A percentile compares a stretch with the other conserved stretches of the same genome.
These are phyloP conservation scores for Lasioglossum vierecki DNA, from an alignment of 2,888 invertebrate genomes.

Conservation along the genomic window DNA sequence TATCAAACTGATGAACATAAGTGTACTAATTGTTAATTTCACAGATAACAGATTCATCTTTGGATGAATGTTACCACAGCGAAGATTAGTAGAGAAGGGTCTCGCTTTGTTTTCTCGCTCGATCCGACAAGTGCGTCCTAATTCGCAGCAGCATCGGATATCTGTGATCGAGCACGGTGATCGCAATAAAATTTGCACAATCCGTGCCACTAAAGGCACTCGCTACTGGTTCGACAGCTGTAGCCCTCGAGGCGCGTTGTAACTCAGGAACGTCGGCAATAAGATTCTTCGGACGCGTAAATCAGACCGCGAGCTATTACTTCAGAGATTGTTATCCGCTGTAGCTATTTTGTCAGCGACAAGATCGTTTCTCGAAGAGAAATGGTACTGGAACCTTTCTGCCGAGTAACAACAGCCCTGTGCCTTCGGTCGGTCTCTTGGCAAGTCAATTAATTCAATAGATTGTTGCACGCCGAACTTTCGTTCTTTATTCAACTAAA, in stretches of 20 bases:
- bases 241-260: constrained; percentile 56
- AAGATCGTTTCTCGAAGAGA: constrained; percentile 46
- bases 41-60: no score
- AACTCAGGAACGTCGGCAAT: constrained; percentile 62
- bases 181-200: constrained; percentile 45
- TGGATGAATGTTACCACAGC: no score
- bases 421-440: background rate
- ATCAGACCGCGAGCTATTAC: constrained; percentile 33
- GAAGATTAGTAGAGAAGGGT: background rate
- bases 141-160: constrained; percentile 8
- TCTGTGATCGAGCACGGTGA: constrained; percentile 8
- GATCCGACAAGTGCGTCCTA: background rate
- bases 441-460: constrained; percentile 18
- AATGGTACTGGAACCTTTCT: constrained; percentile 21
- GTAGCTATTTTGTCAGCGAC: constrained; percentile 43
- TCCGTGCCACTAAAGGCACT: constrained; percentile 36
- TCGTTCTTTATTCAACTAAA: background rate
- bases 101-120: background rate
- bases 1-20: no score
- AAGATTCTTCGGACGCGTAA: constrained; percentile 55
- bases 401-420: background rate
- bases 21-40: no score
- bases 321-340: constrained; percentile 49
- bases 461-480: background rate
- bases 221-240: constrained; percentile 57